phyloP scores from a whole-genome alignment of 1,140 invertebrate genomes.

The Physella acuta region DNA sequence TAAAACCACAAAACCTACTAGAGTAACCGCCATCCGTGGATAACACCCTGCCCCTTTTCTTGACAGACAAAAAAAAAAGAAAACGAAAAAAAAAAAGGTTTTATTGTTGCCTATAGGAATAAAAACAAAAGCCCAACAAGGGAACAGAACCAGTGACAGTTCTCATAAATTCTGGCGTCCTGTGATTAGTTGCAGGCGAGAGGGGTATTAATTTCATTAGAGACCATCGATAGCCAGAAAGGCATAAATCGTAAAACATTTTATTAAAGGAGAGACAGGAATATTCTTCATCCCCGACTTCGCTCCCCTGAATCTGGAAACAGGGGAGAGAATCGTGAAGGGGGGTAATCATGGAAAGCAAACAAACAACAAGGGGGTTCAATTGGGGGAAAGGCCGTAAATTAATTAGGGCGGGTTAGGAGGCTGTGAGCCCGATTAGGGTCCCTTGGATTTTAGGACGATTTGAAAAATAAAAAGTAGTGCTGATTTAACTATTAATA shows the following conservation, averaged over 20 bases:
- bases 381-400: neutral
- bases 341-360: neutral
- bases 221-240: neutral
- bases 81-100: too few relatives aligned
- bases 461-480: too few relatives aligned
- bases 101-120: too few relatives aligned
- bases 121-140: neutral
- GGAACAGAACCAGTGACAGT: neutral
- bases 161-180: neutral
- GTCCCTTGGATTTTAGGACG: too few relatives aligned
- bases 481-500: too few relatives aligned
- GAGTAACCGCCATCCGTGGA: too few relatives aligned
- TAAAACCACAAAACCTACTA: too few relatives aligned
- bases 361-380: neutral
- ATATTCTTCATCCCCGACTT: neutral
- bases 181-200: neutral
- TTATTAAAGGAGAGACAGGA: neutral
- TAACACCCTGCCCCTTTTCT: too few relatives aligned
- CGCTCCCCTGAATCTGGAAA: neutral
- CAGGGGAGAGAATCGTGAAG: neutral
- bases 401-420: neutral
- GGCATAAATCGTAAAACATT: neutral
- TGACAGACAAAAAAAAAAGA: too few relatives aligned
- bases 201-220: neutral
- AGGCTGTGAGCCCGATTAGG: neutral